phyloP scores from a whole-genome alignment of 2,113 vertebrate species.

The Corythoichthys haematopterus region DNA sequence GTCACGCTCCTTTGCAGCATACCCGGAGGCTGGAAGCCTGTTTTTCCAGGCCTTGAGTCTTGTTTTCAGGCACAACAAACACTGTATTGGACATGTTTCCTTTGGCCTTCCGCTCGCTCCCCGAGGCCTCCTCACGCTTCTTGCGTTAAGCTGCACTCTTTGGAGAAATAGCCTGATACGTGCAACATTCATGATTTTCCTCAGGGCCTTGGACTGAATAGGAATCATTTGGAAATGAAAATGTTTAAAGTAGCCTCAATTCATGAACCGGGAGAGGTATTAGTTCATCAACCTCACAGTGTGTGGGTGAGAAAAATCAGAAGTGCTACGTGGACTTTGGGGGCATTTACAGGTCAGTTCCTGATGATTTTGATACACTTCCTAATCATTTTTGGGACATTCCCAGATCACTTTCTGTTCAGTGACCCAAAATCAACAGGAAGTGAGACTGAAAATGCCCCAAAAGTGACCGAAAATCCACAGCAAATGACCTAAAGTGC shows the following conservation, averaged over 20 bases:
- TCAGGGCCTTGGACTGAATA: constrained; percentile 47
- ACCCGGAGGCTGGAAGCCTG: constrained; percentile 58
- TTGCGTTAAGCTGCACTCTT: constrained; percentile 58
- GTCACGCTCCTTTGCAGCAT: constrained; percentile 53
- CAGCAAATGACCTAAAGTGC: too few species aligned
- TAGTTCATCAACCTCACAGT: neutral
- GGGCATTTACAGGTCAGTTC: too few species aligned
- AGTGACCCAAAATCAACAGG: too few species aligned
- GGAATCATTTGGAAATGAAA: constrained; percentile 47
- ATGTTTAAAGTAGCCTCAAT: neutral
- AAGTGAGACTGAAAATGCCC: too few species aligned
- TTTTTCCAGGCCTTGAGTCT: constrained; percentile 68
- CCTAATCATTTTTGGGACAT: too few species aligned
- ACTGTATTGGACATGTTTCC: constrained; percentile 67
- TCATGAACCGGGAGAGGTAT: neutral
- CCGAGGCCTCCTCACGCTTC: constrained; percentile 52
- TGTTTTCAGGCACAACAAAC: constrained; percentile 76
- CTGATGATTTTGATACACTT: too few species aligned
- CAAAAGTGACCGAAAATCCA: too few species aligned
- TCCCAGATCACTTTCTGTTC: too few species aligned
- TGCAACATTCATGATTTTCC: constrained; percentile 43
- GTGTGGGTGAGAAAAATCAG: neutral
- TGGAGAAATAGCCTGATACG: constrained; percentile 53
- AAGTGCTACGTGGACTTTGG: neutral
- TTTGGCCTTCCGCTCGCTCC: constrained; percentile 62